Evolutionary conservation across 2,888 invertebrate genomes (phyloP), one percentile per base, ranked within the genome.

Genomic region (Biston stratarius): DNA sequence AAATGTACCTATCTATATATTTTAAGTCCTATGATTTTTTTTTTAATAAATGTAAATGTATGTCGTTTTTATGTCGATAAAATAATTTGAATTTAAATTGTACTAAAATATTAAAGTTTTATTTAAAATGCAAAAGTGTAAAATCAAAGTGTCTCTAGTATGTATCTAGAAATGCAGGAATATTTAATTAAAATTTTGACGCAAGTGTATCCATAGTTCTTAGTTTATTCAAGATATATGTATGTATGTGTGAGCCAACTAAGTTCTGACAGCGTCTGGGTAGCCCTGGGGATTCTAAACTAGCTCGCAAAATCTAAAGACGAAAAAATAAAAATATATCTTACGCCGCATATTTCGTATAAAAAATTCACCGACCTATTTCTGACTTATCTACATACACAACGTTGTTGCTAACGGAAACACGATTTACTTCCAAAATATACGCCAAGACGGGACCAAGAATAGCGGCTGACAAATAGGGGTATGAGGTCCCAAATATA

Each of bases 111-210:
- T 36, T 10, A 38, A 59, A 48, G 47, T 60, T 36, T 52, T 15
- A 1, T 36, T 51, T 47, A 15, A 45, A 52, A 48, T 15, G 55
- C 36, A 53, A 56, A 49, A 65, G 11, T 15, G 12, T 14, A 34
- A 61, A 60, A 56, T 71, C 61, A 59, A 64, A 74, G 69, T 70
- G 59, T 61, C 59, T 60, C 44, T 42, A 52, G 64, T 34, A 62
- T 47, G 52, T 69, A 70, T 64, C 65, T 58, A 57, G 47, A 59
- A 33, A 69, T 77, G 77, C 77, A 72, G 76, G 64, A 71, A 74
- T 69, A 79, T 77, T 74, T 24, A 24, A 24, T 24, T 77, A 74
- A 79, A 80, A 78, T 70, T 74, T 73, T 69, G 67, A 59, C 65
- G 64, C 66, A 71, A 74, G 69, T 40, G 52, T 58, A n/a, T 15